Conservation (phyloP, 2,888 invertebrate genomes). For the Allophyes oxyacanthae region DNA sequence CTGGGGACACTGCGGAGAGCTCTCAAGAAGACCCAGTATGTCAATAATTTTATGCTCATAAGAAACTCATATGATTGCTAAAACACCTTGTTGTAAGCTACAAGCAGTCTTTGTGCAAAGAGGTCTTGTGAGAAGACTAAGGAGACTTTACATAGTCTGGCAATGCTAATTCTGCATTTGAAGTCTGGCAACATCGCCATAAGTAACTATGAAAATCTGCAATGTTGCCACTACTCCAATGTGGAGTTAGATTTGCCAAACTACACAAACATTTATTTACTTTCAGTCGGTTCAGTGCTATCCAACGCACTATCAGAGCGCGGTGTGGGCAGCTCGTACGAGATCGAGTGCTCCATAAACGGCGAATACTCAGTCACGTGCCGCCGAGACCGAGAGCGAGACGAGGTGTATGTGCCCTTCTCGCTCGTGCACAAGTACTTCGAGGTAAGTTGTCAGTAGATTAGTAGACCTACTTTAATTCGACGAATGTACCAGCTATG, state of each 20-base stretch:
- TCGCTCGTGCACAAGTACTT: conserved; percentile 98
- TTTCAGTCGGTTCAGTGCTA: conserved; percentile 69
- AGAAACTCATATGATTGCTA: no score
- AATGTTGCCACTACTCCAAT: no score
- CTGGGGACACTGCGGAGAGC: conserved; percentile 93
- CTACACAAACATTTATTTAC: neutral
- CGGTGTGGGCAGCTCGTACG: conserved; percentile 76
- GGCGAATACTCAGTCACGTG: conserved; percentile 95
- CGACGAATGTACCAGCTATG: no score
- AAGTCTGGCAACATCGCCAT: no score
- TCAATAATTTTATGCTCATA: conserved; percentile 12
- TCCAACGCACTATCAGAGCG: conserved; percentile 70
- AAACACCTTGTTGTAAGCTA: no score
- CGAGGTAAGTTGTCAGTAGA: conserved; percentile 89
- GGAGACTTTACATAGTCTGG: no score
- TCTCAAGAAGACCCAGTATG: conserved; percentile 78
- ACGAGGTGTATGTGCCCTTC: conserved; percentile 97
- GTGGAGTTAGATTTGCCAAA: no score
- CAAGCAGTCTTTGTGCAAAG: no score
- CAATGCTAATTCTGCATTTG: no score
- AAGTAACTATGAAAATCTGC: no score
- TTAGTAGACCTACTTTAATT: neutral
- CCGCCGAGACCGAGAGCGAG: conserved; percentile 92
- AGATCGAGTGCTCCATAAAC: conserved; percentile 96
- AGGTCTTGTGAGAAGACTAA: no score